Percentiles rank a stretch among this genome's conserved stretches.
These are phyloP conservation scores for Acrocyrtus sp. DNA, from an alignment of 2,888 invertebrate species.

Conservation along the genomic window DNA sequence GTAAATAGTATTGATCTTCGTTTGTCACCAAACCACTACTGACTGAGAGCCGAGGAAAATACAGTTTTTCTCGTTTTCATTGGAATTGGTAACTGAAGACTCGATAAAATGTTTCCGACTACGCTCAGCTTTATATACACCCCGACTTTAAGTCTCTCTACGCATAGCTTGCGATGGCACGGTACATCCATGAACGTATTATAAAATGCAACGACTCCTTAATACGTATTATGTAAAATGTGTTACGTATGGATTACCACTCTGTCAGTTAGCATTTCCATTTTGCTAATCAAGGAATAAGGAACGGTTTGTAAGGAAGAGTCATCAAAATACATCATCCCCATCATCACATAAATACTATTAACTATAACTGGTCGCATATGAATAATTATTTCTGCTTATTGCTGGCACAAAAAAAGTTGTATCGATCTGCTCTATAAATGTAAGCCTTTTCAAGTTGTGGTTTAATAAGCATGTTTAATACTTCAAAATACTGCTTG, in stretches of 20 bases:
- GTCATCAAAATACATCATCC: neutral
- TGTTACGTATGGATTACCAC: neutral
- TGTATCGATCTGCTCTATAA: too few species aligned
- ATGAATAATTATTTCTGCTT: too few species aligned
- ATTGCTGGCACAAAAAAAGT: too few species aligned
- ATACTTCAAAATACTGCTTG: too few species aligned
- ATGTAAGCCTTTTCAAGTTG: too few species aligned
- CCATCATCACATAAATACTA: neutral
- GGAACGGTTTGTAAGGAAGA: neutral
- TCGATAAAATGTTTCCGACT: constrained; percentile 43
- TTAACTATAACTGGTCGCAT: too few species aligned
- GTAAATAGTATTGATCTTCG: neutral
- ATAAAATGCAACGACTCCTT: neutral
- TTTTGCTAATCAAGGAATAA: neutral
- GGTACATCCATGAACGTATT: neutral
- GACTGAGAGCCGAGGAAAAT: neutral
- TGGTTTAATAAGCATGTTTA: too few species aligned
- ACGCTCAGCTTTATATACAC: constrained; percentile 40
- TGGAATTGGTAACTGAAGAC: constrained; percentile 38
- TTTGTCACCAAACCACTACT: neutral
- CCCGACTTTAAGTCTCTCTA: constrained; percentile 28
- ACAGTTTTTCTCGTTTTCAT: constrained; percentile 6
- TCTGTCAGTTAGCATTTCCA: neutral
- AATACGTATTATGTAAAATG: neutral
- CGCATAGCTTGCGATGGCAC: constrained; percentile 7